Base-by-base conservation (phyloP, 2,888 invertebrate species). In the Oithona nana region DNA sequence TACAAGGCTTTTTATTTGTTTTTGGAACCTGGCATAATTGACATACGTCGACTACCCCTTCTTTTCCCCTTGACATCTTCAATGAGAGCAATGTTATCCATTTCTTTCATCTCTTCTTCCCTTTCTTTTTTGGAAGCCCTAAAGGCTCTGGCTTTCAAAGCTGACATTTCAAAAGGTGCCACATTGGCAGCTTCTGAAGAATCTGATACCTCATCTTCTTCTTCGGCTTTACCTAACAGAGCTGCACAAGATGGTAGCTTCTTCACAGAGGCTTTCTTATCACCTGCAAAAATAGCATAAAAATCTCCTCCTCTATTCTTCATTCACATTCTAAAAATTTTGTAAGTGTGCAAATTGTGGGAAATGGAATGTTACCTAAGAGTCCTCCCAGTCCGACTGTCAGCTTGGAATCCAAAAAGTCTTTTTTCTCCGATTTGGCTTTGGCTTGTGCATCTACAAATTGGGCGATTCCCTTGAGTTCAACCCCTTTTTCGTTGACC, bases 401-500 rank as follows among this genome's bases (percentile, higher is more conserved):
- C 8, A 16, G 16, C 39, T 39, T 39, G 39, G 39, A 16, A 39
- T 39, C 39, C 39, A 39, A 6, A 11, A 16, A 6, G 16, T 39
- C 39, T 39, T 16, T 39, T 16, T 39, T 39, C 8, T 39, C 39
- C 8, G 39, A 39, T 16, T 39, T 39, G 39, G 39, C 16, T 39
- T 39, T 39, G 39, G 51, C 52, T 48, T 57, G 31, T 31, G 57
- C 39, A 49, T 73, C 73, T 61, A 70, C 66, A 71, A 71, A 75
- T 66, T 75, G 73, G n/a, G 75, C 78, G 60, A 78, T 74, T 66
- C 76, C 77, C 57, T 85, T 77, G 65, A 83, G 77, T 67, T 84
- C 82, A 31, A 78, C 77, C 20, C 83, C 81, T 63, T 82, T 80
- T 70, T 83, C 81, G 70, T 89, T 88, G 66, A 92, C 79, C 51